Conservation (phyloP, 2,888 invertebrate genomes). For the Scaptomyza flava region DNA sequence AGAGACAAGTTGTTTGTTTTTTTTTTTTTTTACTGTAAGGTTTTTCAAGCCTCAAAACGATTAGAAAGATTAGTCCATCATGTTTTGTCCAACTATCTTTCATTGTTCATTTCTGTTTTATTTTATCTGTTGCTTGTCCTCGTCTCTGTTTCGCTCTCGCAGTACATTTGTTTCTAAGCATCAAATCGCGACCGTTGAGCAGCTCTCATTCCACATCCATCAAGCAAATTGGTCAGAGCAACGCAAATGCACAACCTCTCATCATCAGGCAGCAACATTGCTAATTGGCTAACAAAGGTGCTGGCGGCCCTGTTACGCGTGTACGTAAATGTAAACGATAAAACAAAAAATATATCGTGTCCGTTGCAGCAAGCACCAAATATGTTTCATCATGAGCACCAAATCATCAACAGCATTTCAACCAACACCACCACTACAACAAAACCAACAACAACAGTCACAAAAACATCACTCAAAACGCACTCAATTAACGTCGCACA, state of each 20-base stretch:
- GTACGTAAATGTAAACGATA: constrained; percentile 22
- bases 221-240: constrained; percentile 66
- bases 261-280: constrained; percentile 73
- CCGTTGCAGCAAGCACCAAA: constrained; percentile 47
- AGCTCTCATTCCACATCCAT: constrained; percentile 62
- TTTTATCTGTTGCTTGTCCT: constrained; percentile 33
- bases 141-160: constrained; percentile 25
- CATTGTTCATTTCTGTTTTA: constrained; percentile 18
- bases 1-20: not conserved
- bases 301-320: constrained; percentile 33
- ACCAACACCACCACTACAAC: constrained; percentile 11
- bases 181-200: constrained; percentile 35
- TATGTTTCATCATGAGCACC: constrained; percentile 36
- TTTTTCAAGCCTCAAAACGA: not conserved
- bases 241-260: constrained; percentile 54
- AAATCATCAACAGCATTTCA: constrained; percentile 26
- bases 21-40: not conserved
- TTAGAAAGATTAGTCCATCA: constrained; percentile 13
- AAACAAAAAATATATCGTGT: constrained; percentile 28
- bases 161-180: constrained; percentile 20
- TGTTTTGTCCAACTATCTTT: constrained; percentile 18
- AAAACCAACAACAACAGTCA: constrained; percentile 21
- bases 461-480: constrained; percentile 25
- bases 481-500: constrained; percentile 74
- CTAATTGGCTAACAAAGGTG: constrained; percentile 74